Evolutionary conservation across 2,113 vertebrate species (phyloP).

Genomic region (Sprattus sprattus): DNA sequence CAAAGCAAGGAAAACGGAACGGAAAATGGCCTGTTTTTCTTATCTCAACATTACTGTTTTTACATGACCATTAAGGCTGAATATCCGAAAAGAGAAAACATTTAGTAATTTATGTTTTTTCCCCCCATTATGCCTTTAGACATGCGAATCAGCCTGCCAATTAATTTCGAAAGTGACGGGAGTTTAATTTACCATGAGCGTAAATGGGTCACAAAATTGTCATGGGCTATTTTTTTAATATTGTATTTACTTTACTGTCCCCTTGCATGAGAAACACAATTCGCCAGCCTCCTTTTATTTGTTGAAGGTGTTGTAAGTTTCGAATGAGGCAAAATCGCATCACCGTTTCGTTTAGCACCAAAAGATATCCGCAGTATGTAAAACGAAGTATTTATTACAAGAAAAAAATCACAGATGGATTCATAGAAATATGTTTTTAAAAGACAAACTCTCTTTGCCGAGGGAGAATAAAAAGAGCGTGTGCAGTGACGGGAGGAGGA

Average conservation of each 20-base stretch:
- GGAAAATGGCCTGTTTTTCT: background rate
- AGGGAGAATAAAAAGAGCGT: conserved; percentile 13
- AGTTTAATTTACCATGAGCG: background rate
- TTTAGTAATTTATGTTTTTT: background rate
- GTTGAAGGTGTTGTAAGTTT: background rate
- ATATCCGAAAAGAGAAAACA: background rate
- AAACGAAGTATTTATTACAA: conserved; percentile 49
- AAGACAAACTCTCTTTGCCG: conserved; percentile 20
- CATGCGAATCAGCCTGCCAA: background rate
- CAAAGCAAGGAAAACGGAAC: background rate
- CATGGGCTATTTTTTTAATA: background rate
- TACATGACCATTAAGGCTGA: background rate
- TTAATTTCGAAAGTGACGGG: too few species aligned
- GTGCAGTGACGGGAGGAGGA: background rate
- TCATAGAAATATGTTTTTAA: conserved; percentile 21
- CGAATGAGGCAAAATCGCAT: background rate
- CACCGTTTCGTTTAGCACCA: background rate
- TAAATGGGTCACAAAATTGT: background rate
- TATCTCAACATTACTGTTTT: background rate
- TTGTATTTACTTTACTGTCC: background rate
- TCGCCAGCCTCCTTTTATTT: background rate
- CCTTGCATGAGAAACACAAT: background rate
- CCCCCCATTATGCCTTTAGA: background rate
- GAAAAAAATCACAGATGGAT: conserved; percentile 25
- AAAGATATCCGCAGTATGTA: conserved; percentile 9